Evolutionary conservation across 2,113 vertebrate species (phyloP), one percentile per base, ranked within the genome.

Genomic region (Thymallus thymallus): DNA sequence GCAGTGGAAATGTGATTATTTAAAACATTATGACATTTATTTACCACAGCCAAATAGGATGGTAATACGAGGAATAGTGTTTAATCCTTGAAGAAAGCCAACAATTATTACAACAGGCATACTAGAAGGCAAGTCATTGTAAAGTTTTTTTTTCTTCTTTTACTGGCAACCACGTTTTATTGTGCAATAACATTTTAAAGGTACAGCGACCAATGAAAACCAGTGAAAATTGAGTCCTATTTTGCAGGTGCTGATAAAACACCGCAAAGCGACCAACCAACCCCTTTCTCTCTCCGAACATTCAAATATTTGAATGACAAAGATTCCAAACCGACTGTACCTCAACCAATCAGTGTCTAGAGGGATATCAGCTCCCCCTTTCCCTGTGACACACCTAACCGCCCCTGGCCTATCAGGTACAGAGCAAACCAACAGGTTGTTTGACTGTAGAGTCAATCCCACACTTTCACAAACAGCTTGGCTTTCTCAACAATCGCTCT

Each of bases 291-390:
- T 23, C 32, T 22, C 66, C 64, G 61, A 56, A 32, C 24, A 45
- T 78, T 82, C 73, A 86, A 78, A 90, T 73, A 81, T 93, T 92
- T 91, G 82, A 92, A 92, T 79, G 83, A 80, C 77, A 92, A 84
- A 80, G 72, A 20, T 26, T 73, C 82, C 74, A 87, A 86, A 75
- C 71, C 22, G 45, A 81, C 73, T 41, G 62, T 72, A 56, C 69
- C 64, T 6, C 20, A 84, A 76, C 90, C 91, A 91, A 88, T 89
- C 71, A 1, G 22, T 24, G 68, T 23, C 73, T 55, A 80, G 72
- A 70, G 45, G 71, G 56, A 78, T 18, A 74, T 79, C 12, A 35
- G 48, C 24, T 55, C 58, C 32, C 51, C 45, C 69, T 71, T 67
- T 72, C 80, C 80, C 22, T 69, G 71, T 60, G 73, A 81, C 67